A percentile compares a stretch with the other conserved stretches of the same genome.
phyloP scores from a whole-genome alignment of 2,113 vertebrate species.

The Microcebus murinus region DNA sequence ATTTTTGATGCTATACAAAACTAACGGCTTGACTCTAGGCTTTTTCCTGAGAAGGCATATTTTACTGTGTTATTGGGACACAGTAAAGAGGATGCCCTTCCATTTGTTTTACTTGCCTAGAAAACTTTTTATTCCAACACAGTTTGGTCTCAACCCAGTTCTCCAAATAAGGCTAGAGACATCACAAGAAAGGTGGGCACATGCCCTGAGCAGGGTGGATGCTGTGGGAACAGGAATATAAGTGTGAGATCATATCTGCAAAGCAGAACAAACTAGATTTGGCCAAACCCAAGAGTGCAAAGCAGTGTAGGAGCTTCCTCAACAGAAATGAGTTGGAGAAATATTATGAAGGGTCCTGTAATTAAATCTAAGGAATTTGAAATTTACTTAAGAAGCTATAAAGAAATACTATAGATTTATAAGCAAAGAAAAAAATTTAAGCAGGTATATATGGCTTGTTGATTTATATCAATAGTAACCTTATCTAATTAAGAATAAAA shows the following conservation, averaged over 20 bases:
- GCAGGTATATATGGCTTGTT: background rate
- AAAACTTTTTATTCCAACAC: background rate
- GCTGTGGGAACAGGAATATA: background rate
- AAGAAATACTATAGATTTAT: background rate
- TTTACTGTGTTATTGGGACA: background rate
- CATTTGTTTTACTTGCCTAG: background rate
- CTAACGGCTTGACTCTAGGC: background rate
- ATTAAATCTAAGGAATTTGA: background rate
- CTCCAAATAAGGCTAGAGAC: background rate
- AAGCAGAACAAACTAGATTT: background rate
- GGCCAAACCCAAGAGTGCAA: background rate
- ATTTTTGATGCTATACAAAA: background rate
- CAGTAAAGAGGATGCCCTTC: background rate
- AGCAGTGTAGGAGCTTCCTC: background rate
- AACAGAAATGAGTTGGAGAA: background rate
- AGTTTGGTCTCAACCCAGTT: background rate
- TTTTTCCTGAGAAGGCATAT: background rate
- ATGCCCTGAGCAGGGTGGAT: background rate
- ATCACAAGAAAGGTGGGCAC: background rate
- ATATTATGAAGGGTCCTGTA: background rate
- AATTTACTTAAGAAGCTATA: background rate
- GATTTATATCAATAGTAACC: background rate
- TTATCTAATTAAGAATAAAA: background rate
- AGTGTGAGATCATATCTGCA: background rate
- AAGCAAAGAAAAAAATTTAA: background rate